These are phyloP conservation scores for Synanthedon andrenaeformis DNA, from an alignment of 2,888 invertebrate genomes.

Conservation along the genomic window DNA sequence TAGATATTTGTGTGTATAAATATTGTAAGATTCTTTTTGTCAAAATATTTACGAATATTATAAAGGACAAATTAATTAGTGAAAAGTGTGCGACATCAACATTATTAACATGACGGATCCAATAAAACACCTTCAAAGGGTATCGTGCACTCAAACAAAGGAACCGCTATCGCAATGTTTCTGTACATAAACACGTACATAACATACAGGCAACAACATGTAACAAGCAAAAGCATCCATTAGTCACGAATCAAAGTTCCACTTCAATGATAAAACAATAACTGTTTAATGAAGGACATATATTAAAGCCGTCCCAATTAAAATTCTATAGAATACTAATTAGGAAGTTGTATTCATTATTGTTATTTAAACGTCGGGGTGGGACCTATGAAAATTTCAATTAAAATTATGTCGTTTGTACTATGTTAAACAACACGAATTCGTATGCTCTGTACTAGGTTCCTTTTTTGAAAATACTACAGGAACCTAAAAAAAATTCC, in stretches of 20 bases:
- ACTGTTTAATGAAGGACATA: not conserved
- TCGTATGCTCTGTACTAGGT: no score
- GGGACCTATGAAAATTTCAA: no score
- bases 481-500: no score
- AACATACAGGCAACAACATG: not conserved
- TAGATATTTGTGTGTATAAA: no score
- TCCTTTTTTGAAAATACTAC: no score
- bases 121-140: not conserved
- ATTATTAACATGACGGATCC: not conserved
- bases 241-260: not conserved
- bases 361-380: no score
- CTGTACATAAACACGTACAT: not conserved
- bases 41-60: no score
- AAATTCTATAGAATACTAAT: no score
- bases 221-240: not conserved
- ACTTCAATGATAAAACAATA: not conserved
- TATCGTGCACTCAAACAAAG: slow-evolving; percentile 15
- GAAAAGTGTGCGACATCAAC: not conserved
- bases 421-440: no score
- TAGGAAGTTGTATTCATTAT: no score
- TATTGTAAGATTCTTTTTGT: no score
- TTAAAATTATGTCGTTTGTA: no score
- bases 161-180: slow-evolving; percentile 13
- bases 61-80: not conserved
- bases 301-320: not conserved